These are phyloP conservation scores for Columba janthina DNA, from an alignment of 2,113 vertebrate species.

Conservation along the genomic window DNA sequence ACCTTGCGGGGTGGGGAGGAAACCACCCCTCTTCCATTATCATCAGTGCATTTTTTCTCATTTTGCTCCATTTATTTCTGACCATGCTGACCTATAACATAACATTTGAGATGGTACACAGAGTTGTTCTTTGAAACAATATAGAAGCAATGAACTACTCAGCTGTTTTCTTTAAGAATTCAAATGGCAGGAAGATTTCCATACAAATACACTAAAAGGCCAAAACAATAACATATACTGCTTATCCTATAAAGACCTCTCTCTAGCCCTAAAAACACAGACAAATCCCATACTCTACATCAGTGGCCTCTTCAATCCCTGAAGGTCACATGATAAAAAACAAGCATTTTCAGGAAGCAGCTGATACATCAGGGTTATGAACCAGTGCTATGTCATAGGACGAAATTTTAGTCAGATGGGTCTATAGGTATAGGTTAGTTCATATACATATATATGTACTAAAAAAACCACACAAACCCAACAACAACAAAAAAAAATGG, in stretches of 20 bases:
- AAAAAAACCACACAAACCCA: no score
- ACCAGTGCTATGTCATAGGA: not conserved
- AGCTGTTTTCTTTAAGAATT: not conserved
- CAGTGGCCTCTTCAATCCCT: not conserved
- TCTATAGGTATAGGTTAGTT: not conserved
- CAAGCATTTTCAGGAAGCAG: not conserved
- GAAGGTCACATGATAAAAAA: not conserved
- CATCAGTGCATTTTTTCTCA: not conserved
- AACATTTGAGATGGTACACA: not conserved
- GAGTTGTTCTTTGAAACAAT: not conserved
- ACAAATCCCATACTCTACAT: not conserved
- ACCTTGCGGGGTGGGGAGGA: not conserved
- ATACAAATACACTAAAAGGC: not conserved
- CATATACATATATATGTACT: not conserved
- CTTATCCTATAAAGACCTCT: not conserved
- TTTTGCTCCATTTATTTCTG: not conserved
- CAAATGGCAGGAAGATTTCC: not conserved
- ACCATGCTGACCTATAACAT: not conserved
- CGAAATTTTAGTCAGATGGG: not conserved
- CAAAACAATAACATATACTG: not conserved
- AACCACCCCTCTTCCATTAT: not conserved
- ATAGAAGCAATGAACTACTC: not conserved
- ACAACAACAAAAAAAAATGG: no score
- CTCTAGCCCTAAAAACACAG: not conserved
- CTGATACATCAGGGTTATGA: not conserved